These are phyloP conservation scores for Arvicanthis niloticus DNA, from an alignment of 2,113 vertebrate species.

Conservation along the genomic window DNA sequence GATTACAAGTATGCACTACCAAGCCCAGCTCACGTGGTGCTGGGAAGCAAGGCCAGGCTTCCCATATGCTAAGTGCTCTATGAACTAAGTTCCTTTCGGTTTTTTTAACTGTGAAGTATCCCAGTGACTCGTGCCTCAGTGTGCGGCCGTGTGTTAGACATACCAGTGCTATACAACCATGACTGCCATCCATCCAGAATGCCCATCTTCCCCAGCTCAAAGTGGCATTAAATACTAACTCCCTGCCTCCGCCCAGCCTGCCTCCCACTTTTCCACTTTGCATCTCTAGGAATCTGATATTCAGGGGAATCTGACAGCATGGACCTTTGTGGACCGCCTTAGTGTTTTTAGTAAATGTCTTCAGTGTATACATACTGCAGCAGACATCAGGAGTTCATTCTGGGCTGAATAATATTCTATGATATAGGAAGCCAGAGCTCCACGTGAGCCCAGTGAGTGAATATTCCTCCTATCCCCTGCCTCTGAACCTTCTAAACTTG, in stretches of 20 bases:
- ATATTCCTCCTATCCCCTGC: too few species aligned
- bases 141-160: background rate
- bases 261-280: background rate
- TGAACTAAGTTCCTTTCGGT: background rate
- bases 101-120: background rate
- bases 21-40: too few species aligned
- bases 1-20: too few species aligned
- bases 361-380: background rate
- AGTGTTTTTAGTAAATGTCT: background rate
- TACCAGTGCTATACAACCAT: rapidly evolving
- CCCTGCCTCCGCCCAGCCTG: rapidly evolving
- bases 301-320: background rate
- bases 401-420: background rate
- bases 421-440: background rate
- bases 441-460: background rate
- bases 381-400: background rate
- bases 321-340: background rate
- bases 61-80: background rate
- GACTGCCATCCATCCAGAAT: background rate
- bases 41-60: background rate
- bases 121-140: background rate
- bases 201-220: background rate
- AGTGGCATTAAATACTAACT: too few species aligned
- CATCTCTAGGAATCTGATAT: background rate
- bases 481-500: background rate